Conservation (phyloP, 2,797 vertebrate species). For the Myripristis jacobus region DNA sequence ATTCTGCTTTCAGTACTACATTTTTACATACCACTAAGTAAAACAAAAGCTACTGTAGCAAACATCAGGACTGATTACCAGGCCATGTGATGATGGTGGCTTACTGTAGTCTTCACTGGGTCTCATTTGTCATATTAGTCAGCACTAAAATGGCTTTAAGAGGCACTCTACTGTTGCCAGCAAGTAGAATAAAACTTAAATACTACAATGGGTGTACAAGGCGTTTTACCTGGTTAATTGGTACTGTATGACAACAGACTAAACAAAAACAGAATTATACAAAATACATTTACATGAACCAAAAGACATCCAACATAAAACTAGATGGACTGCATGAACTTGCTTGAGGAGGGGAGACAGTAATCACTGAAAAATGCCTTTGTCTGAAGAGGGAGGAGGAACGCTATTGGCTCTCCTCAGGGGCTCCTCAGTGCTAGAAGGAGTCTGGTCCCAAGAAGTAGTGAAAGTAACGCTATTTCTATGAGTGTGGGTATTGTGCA, state of each 20-base stretch:
- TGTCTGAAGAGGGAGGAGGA: too few species aligned
- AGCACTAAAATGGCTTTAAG: background rate
- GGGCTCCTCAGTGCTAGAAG: background rate
- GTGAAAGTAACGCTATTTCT: slow-evolving; percentile 36
- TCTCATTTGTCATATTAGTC: background rate
- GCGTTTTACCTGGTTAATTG: background rate
- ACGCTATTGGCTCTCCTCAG: background rate
- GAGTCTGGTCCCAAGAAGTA: slow-evolving; percentile 12
- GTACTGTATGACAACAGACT: background rate
- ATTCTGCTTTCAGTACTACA: too few species aligned
- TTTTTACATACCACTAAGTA: too few species aligned
- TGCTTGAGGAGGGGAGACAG: background rate
- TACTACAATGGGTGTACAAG: background rate
- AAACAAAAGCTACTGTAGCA: too few species aligned
- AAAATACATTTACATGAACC: background rate
- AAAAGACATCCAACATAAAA: background rate
- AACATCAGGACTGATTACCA: too few species aligned
- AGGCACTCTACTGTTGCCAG: background rate
- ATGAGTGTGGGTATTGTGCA: slow-evolving; percentile 14
- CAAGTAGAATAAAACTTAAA: too few species aligned
- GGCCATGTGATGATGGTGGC: too few species aligned
- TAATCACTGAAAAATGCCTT: background rate
- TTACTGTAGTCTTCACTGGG: too few species aligned
- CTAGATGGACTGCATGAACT: background rate
- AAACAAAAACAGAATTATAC: background rate